Base-by-base conservation (phyloP, 2,888 invertebrate species). In the Melanargia galathea region DNA sequence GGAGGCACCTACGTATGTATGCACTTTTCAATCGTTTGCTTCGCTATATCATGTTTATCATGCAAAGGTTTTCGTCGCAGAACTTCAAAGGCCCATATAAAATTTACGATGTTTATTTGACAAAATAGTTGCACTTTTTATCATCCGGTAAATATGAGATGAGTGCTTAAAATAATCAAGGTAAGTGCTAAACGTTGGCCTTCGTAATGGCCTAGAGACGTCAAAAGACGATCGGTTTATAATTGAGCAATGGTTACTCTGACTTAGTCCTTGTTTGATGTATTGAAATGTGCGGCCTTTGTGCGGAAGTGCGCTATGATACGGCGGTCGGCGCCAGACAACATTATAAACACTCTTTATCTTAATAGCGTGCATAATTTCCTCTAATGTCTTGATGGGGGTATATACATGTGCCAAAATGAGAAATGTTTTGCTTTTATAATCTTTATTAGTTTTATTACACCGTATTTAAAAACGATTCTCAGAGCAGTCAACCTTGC, bases 131-230 rank as follows among this genome's bases (percentile, higher is more conserved):
- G 79, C 78, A 80, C 57, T 79, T 81, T 81, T 81, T 79, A 81
- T 78, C 74, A 75, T 79, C 73, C 61, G 66, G 63, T 68, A 68
- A 68, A 67, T 75, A 73, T 68, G 69, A 80, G 80, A 82, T 80
- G 82, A 77, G 78, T 76, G 73, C 77, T 79, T 75, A 76, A 79
- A 83, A 82, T 78, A 74, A 80, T 82, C 81, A 82, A 82, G 83
- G 84, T 75, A 77, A 79, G 75, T 75, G 71, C 66, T 75, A 73
- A 68, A 61, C 73, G 70, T 70, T 70, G 79, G 76, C 83, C 81
- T 84, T 83, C 80, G 71, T 52, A 60, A 65, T 75, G 84, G 73
- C 87, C 87, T 86, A 85, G 85, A 87, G 76, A 76, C 76, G 80
- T 83, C 83, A 69, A 73, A 72, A 72, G 70, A 76, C 65, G 75